Percentiles rank a stretch among this genome's conserved stretches.
Evolutionary conservation across 1,140 invertebrate species (phyloP).

Genomic region (Sinella curviseta): DNA sequence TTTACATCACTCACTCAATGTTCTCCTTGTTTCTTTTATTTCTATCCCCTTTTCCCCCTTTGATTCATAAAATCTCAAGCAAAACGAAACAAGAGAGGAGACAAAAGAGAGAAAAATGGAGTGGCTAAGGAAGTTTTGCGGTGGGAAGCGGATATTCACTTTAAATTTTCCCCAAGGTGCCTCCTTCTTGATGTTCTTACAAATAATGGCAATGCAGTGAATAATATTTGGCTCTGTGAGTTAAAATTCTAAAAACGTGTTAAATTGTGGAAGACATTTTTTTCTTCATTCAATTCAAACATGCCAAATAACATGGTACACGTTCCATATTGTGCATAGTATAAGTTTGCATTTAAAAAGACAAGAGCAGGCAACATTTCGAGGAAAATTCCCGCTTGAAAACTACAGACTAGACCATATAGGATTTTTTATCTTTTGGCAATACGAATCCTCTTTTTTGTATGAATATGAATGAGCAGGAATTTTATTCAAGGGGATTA

Average conservation of each 20-base stretch:
- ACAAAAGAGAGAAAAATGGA: background rate
- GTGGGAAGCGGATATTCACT: slow-evolving; percentile 43
- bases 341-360: too few species aligned
- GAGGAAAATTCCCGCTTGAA: too few species aligned
- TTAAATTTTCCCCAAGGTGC: slow-evolving; percentile 41
- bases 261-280: slow-evolving; percentile 17
- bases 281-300: slow-evolving; percentile 31
- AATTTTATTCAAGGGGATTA: too few species aligned
- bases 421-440: too few species aligned
- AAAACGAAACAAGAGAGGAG: background rate
- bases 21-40: background rate
- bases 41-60: background rate
- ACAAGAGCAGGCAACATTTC: too few species aligned
- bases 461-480: too few species aligned
- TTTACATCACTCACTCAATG: background rate
- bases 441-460: too few species aligned
- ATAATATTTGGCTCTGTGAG: background rate
- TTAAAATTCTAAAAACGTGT: slow-evolving; percentile 29
- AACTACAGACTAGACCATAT: too few species aligned
- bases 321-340: too few species aligned
- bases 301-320: slow-evolving; percentile 30
- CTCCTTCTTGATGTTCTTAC: background rate
- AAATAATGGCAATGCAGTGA: background rate
- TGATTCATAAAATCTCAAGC: background rate
- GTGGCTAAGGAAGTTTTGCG: slow-evolving; percentile 30